phyloP scores from a whole-genome alignment of 2,113 vertebrate genomes.

The Gasterosteus aculeatus region DNA sequence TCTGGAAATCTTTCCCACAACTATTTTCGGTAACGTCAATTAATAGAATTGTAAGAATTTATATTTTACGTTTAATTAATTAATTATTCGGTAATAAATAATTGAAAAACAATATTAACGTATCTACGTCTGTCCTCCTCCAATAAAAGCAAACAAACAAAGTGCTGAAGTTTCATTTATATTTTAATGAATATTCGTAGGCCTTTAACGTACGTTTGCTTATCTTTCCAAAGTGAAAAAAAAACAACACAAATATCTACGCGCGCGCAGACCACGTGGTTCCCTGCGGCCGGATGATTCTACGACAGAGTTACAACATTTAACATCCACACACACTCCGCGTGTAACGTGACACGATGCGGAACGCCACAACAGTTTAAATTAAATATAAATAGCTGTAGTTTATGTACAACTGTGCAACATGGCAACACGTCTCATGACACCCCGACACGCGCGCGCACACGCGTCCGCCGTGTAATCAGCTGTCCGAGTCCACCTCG shows the following conservation, averaged over 20 bases:
- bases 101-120: not conserved
- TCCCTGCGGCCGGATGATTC: not conserved
- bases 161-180: conserved; percentile 36
- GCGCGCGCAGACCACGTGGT: not conserved
- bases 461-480: conserved; percentile 70
- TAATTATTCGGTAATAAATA: no score
- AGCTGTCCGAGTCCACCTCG: conserved; percentile 96
- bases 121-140: not conserved
- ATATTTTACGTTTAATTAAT: no score
- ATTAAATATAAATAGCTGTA: conserved; percentile 85
- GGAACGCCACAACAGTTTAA: conserved; percentile 69
- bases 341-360: conserved; percentile 54
- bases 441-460: conserved; percentile 33
- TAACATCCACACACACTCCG: conserved; percentile 67
- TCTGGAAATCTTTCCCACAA: no score
- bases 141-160: conserved; percentile 17
- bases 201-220: conserved; percentile 40
- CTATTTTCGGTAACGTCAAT: no score
- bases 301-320: conserved; percentile 61
- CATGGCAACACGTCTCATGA: conserved; percentile 85
- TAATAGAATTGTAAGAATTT: no score
- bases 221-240: conserved; percentile 46
- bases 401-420: conserved; percentile 87
- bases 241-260: conserved; percentile 4
- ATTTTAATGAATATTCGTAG: conserved; percentile 64